These are phyloP conservation scores for Falco berigora DNA, from an alignment of 2,797 vertebrate species.

Conservation along the genomic window DNA sequence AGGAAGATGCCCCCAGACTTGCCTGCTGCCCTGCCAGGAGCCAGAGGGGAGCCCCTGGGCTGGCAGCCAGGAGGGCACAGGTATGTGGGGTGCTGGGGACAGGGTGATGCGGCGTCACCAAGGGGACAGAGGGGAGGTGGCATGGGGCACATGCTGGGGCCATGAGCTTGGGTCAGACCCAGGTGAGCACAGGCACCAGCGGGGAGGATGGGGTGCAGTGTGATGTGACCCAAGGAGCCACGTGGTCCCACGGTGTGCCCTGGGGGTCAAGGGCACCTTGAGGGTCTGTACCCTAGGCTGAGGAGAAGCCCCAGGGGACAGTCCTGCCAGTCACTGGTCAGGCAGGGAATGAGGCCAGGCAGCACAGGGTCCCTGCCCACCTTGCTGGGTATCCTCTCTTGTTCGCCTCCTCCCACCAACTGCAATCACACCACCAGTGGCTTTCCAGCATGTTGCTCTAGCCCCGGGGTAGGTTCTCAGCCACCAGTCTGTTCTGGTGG, in stretches of 20 bases:
- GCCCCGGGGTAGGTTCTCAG: neutral
- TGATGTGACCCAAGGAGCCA: neutral
- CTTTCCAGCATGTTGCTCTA: neutral
- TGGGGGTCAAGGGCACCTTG: neutral
- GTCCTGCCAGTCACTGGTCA: neutral
- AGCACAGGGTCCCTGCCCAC: accelerated
- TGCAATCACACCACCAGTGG: neutral
- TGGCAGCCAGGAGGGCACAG: neutral
- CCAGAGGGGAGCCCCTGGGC: neutral
- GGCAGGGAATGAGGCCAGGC: neutral
- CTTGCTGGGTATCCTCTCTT: neutral
- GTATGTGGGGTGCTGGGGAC: neutral
- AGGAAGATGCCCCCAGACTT: neutral
- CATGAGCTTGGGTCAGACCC: neutral
- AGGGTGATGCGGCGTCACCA: accelerated
- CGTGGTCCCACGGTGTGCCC: too few relatives aligned
- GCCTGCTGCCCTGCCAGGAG: neutral
- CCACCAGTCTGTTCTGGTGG: neutral
- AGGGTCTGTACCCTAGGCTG: neutral
- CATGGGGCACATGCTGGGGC: neutral
- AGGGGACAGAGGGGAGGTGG: neutral
- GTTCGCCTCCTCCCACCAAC: neutral
- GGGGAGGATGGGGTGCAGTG: neutral
- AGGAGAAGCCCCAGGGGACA: neutral
- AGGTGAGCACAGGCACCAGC: neutral